A percentile compares a stretch with the other conserved stretches of the same genome.
Conservation (phyloP, 2,113 vertebrate genomes). For the Erythrolamprus reginae region DNA sequence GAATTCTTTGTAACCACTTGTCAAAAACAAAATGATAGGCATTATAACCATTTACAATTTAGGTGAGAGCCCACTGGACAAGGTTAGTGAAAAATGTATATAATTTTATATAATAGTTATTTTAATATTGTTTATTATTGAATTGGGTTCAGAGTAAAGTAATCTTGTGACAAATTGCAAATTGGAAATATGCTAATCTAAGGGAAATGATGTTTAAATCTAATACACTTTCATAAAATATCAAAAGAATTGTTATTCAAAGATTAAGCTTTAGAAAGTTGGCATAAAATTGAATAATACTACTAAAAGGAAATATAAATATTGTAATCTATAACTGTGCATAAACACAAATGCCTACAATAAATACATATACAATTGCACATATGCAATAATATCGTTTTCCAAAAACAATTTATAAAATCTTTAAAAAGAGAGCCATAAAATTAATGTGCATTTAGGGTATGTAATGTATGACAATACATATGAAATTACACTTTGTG, state of each 20-base stretch:
- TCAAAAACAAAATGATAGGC: background rate
- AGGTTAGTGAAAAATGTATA: background rate
- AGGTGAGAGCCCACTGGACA: background rate
- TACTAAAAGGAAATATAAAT: background rate
- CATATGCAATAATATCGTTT: background rate
- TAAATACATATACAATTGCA: background rate
- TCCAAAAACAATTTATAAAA: background rate
- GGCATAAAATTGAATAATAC: background rate
- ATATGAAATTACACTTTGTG: background rate
- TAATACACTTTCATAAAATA: background rate
- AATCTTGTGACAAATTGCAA: background rate
- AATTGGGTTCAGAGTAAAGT: background rate
- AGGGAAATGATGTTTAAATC: background rate
- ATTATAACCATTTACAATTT: background rate
- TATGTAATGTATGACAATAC: background rate
- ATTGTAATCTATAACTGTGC: background rate
- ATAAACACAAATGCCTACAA: background rate
- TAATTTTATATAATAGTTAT: background rate
- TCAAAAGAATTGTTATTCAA: background rate
- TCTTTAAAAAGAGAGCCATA: background rate
- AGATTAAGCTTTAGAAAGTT: background rate
- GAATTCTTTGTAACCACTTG: background rate
- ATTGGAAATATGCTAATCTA: background rate
- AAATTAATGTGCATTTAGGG: background rate
- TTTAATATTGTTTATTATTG: background rate